Evolutionary conservation across 1,140 invertebrate species (phyloP).

Genomic region (Sycobia sp.): DNA sequence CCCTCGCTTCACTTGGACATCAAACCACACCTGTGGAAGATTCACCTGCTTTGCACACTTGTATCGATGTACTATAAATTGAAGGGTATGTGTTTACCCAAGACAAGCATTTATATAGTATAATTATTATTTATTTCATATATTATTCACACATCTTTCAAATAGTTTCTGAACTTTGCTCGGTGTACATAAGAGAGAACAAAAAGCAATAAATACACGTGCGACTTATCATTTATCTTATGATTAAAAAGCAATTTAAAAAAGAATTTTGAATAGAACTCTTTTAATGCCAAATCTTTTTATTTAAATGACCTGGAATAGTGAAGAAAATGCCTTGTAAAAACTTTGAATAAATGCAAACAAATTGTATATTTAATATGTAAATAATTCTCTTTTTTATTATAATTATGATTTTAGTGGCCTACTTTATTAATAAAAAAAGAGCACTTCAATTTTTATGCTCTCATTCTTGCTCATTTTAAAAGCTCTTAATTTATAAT

Average conservation of each 20-base stretch:
- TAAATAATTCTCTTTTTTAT: conserved; percentile 3
- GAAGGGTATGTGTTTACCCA: too few relatives aligned
- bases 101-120: too few relatives aligned
- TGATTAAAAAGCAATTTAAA: conserved; percentile 9
- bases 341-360: conserved; percentile 31
- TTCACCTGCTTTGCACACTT: too few relatives aligned
- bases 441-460: conserved; percentile 7
- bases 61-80: too few relatives aligned
- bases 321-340: too few relatives aligned
- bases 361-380: background rate
- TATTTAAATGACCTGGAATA: too few relatives aligned
- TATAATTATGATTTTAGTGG: background rate
- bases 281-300: conserved; percentile 33
- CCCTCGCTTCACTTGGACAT: too few relatives aligned
- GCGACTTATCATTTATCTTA: too few relatives aligned
- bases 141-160: background rate
- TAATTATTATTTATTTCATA: too few relatives aligned
- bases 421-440: background rate
- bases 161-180: background rate
- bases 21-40: too few relatives aligned
- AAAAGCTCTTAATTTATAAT: conserved; percentile 15
- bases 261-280: conserved; percentile 30
- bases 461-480: conserved; percentile 7
- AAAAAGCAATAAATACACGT: conserved; percentile 34
- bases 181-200: background rate